phyloP scores from a whole-genome alignment of 2,888 invertebrate genomes.

The Standfussiana lucernea region DNA sequence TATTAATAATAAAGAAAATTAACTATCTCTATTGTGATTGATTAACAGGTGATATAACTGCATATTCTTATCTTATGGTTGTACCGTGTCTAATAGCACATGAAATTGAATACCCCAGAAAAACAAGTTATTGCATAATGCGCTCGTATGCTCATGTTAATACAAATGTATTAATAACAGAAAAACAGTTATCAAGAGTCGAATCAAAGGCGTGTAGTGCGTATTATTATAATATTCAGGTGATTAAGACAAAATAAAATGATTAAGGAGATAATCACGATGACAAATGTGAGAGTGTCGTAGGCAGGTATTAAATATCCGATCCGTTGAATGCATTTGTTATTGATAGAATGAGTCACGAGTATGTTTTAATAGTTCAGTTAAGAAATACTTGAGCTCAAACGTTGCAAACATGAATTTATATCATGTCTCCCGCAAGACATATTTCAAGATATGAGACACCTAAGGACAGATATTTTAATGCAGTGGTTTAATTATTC shows the following conservation, averaged over 20 bases:
- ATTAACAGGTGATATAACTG: slow-evolving; percentile 53
- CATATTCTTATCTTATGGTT: slow-evolving; percentile 37
- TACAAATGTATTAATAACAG: slow-evolving; percentile 56
- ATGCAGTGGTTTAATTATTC: slow-evolving; percentile 35
- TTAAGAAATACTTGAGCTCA: slow-evolving; percentile 42
- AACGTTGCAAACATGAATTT: slow-evolving; percentile 46
- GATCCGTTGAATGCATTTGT: slow-evolving; percentile 43
- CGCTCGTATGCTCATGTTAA: slow-evolving; percentile 47
- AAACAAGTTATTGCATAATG: slow-evolving; percentile 58
- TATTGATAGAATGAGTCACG: slow-evolving; percentile 45
- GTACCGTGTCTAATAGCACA: slow-evolving; percentile 51
- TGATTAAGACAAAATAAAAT: slow-evolving; percentile 56
- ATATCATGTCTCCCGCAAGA: slow-evolving; percentile 28
- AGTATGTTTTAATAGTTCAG: slow-evolving; percentile 38
- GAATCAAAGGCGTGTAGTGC: slow-evolving; percentile 23
- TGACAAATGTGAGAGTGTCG: slow-evolving; percentile 46
- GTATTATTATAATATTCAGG: slow-evolving; percentile 50
- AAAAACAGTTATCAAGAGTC: slow-evolving; percentile 57
- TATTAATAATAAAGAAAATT: slow-evolving; percentile 54
- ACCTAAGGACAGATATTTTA: slow-evolving; percentile 40
- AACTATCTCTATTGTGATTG: slow-evolving; percentile 52
- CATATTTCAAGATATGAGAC: slow-evolving; percentile 52
- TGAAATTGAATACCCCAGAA: slow-evolving; percentile 56
- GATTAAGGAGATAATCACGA: slow-evolving; percentile 55
- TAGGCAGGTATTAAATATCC: slow-evolving; percentile 32